These are phyloP conservation scores for Epinotia brunnichana DNA, from an alignment of 2,888 invertebrate genomes.

Conservation along the genomic window DNA sequence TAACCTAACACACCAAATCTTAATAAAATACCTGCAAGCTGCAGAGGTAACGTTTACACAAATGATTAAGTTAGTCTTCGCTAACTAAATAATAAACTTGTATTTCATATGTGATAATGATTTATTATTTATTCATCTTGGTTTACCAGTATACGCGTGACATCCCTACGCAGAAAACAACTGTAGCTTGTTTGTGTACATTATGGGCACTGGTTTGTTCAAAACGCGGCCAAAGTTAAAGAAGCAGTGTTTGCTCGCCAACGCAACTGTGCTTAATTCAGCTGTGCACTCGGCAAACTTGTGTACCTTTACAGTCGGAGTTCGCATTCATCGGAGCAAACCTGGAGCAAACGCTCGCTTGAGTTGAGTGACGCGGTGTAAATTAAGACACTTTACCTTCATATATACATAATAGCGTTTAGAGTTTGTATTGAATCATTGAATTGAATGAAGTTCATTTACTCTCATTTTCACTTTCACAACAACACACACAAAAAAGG, in stretches of 20 bases:
- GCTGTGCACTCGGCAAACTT: constrained; percentile 34
- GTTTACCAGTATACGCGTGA: neutral
- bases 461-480: too few species aligned
- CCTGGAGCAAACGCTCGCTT: neutral
- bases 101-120: too few species aligned
- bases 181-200: constrained; percentile 33
- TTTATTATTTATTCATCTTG: too few species aligned
- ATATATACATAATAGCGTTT: neutral
- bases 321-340: constrained; percentile 25
- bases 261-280: constrained; percentile 38
- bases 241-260: constrained; percentile 36
- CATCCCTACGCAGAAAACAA: constrained; percentile 18
- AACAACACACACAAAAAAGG: too few species aligned
- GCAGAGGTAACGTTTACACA: too few species aligned
- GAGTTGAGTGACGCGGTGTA: constrained; percentile 8
- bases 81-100: too few species aligned
- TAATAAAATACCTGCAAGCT: too few species aligned
- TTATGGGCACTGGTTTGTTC: constrained; percentile 31
- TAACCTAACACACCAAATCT: too few species aligned
- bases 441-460: neutral
- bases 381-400: constrained; percentile 4
- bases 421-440: neutral
- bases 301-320: constrained; percentile 3
- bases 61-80: too few species aligned
- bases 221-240: constrained; percentile 36